Evolutionary conservation across 2,888 invertebrate genomes (phyloP).

Genomic region (Falcaria lacertinaria): DNA sequence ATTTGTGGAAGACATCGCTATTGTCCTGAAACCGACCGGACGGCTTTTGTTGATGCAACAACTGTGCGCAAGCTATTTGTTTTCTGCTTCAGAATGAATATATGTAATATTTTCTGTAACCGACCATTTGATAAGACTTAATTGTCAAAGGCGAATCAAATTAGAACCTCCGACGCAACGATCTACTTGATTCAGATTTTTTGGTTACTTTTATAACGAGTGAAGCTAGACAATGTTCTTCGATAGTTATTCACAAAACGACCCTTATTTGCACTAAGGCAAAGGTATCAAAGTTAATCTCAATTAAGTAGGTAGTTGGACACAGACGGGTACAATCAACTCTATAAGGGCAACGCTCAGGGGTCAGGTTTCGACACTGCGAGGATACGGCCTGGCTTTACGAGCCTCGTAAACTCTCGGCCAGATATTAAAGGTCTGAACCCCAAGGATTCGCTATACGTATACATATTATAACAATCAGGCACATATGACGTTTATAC

Average conservation of each 20-base stretch:
- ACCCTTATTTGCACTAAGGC: too few relatives aligned
- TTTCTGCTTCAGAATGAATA: neutral
- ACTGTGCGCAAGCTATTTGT: slow-evolving; percentile 4
- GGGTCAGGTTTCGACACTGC: slow-evolving; percentile 53
- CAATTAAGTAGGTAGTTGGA: neutral
- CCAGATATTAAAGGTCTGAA: slow-evolving; percentile 47
- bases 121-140: neutral
- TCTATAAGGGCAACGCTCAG: slow-evolving; percentile 43
- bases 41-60: slow-evolving; percentile 42
- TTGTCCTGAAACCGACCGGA: slow-evolving; percentile 52
- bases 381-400: slow-evolving; percentile 39
- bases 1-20: slow-evolving; percentile 73
- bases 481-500: neutral
- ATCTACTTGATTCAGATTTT: neutral
- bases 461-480: too few relatives aligned
- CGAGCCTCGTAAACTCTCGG: slow-evolving; percentile 56
- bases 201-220: too few relatives aligned
- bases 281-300: neutral
- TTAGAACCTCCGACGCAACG: too few relatives aligned
- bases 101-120: neutral
- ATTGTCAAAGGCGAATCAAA: neutral
- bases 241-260: too few relatives aligned
- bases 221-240: too few relatives aligned
- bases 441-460: neutral
- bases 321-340: slow-evolving; percentile 10